Percentiles rank a stretch among this genome's conserved stretches.
These are phyloP conservation scores for Hirundichthys speculiger DNA, from an alignment of 2,113 vertebrate species.

Conservation along the genomic window DNA sequence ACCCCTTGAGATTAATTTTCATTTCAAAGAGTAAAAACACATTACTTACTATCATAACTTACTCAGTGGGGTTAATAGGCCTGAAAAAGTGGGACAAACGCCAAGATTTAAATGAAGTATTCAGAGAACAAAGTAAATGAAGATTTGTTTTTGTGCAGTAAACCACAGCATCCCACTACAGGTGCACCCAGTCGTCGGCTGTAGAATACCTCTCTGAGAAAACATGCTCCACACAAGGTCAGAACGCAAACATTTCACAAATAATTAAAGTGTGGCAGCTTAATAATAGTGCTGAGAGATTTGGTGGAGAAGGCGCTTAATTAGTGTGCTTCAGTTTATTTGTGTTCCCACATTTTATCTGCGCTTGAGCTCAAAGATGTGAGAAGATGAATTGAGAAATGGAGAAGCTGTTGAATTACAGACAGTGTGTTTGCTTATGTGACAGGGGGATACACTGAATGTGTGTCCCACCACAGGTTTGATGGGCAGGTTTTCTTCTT, in stretches of 20 bases:
- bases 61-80: conserved; percentile 15
- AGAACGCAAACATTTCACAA: conserved; percentile 44
- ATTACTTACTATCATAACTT: background rate
- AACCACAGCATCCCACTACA: conserved; percentile 19
- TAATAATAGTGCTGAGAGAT: conserved; percentile 54
- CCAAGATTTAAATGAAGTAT: conserved; percentile 9
- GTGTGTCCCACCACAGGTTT: conserved; percentile 14
- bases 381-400: conserved; percentile 20
- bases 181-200: conserved; percentile 22
- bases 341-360: conserved; percentile 54
- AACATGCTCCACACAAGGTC: conserved; percentile 56
- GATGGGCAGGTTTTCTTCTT: conserved; percentile 7
- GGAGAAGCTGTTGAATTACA: conserved; percentile 8
- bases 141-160: conserved; percentile 8
- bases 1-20: background rate
- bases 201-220: conserved; percentile 32
- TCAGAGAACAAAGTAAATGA: background rate
- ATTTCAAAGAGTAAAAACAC: conserved; percentile 7
- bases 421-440: background rate
- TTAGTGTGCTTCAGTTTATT: conserved; percentile 59
- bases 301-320: conserved; percentile 53
- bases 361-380: conserved; percentile 47
- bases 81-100: no score
- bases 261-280: conserved; percentile 57
- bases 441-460: background rate